Percentiles rank a stretch among this genome's conserved stretches.
phyloP scores from a whole-genome alignment of 2,888 invertebrate genomes.

The Teinopalpus imperialis region DNA sequence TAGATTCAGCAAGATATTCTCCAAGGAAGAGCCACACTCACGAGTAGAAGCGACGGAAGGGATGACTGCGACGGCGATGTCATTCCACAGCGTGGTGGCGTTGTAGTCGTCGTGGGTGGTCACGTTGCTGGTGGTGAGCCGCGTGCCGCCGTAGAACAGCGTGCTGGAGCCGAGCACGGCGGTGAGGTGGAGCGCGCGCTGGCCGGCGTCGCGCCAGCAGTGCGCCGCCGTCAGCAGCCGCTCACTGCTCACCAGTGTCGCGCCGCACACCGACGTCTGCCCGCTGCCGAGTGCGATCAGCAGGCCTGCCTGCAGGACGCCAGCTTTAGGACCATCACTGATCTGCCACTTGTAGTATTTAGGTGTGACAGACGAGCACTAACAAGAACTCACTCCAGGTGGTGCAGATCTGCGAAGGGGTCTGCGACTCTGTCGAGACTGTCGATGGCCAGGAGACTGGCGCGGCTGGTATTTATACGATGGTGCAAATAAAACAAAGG shows the following conservation, averaged over 20 bases:
- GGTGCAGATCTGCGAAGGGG: too few relatives aligned
- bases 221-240: slow-evolving; percentile 20
- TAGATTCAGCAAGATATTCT: too few relatives aligned
- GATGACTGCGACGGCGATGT: slow-evolving; percentile 14
- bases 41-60: slow-evolving; percentile 6
- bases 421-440: too few relatives aligned
- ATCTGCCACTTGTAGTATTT: too few relatives aligned
- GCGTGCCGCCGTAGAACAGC: slow-evolving; percentile 21
- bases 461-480: too few relatives aligned
- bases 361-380: too few relatives aligned
- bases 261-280: slow-evolving; percentile 9
- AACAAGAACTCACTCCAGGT: too few relatives aligned
- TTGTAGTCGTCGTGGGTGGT: slow-evolving; percentile 12
- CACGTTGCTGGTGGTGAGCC: slow-evolving; percentile 8
- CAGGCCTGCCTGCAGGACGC: background rate
- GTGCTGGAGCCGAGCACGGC: slow-evolving; percentile 14
- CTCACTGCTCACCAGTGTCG: slow-evolving; percentile 14
- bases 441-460: too few relatives aligned
- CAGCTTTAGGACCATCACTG: too few relatives aligned
- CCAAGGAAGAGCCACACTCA: background rate
- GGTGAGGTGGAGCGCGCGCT: slow-evolving; percentile 6
- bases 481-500: too few relatives aligned
- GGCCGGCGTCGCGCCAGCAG: slow-evolving; percentile 15
- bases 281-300: slow-evolving; percentile 4
- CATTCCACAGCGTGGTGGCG: slow-evolving; percentile 11